These are phyloP conservation scores for Ctena decussata DNA, from an alignment of 2,888 invertebrate species.

Conservation along the genomic window DNA sequence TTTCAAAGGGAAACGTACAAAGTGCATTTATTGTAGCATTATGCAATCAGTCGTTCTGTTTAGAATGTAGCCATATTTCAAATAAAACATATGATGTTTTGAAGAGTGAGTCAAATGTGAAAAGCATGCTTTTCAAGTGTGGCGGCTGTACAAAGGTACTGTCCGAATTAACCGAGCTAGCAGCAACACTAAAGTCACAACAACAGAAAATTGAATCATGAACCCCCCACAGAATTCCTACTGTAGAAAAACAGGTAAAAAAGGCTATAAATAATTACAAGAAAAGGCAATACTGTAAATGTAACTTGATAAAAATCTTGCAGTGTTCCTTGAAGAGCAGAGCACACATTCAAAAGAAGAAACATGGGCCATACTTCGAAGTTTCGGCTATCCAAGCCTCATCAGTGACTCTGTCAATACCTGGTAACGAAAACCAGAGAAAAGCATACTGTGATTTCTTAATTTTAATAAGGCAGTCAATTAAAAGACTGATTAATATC, in stretches of 20 bases:
- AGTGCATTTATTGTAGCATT: conserved; percentile 13
- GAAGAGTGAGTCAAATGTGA: not conserved
- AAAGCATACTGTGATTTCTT: too few relatives aligned
- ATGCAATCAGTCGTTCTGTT: not conserved
- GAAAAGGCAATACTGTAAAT: conserved; percentile 1
- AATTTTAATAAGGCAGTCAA: too few relatives aligned
- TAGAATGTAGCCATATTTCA: conserved; percentile 4
- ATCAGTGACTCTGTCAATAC: too few relatives aligned
- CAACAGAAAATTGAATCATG: not conserved
- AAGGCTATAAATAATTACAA: not conserved
- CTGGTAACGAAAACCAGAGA: too few relatives aligned
- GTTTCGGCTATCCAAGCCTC: too few relatives aligned
- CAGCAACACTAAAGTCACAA: not conserved
- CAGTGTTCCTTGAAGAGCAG: too few relatives aligned
- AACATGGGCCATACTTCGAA: too few relatives aligned
- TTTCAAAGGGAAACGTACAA: not conserved
- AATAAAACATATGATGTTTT: conserved; percentile 6
- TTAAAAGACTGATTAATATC: too few relatives aligned
- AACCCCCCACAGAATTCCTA: not conserved
- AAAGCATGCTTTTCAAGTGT: conserved; percentile 21
- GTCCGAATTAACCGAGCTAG: not conserved
- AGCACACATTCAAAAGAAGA: too few relatives aligned
- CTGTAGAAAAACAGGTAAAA: conserved; percentile 1
- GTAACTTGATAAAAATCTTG: conserved; percentile 7
- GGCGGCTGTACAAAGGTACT: conserved; percentile 6